Conservation (phyloP, 37 sponge, comb jelly and placozoan genomes). For the Tethya wilhelma region DNA sequence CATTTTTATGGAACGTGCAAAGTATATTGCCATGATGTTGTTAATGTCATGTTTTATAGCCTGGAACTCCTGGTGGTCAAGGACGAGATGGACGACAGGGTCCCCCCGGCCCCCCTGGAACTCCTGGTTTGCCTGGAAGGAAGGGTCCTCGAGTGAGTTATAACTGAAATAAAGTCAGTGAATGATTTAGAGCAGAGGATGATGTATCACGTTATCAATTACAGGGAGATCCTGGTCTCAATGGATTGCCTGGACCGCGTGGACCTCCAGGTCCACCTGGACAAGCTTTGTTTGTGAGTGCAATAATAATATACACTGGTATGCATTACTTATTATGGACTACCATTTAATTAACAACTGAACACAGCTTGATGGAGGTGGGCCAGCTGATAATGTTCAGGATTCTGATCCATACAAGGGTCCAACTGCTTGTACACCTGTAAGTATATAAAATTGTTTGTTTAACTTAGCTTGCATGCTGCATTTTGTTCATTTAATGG, state of each 20-base stretch:
- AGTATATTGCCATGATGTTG: not conserved
- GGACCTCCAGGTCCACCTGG: slow-evolving; percentile 83
- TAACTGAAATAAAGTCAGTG: too few species aligned
- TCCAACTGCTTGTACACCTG: slow-evolving; percentile 39
- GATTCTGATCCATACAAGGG: slow-evolving; percentile 19
- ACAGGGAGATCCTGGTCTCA: slow-evolving; percentile 65
- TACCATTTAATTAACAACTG: too few species aligned
- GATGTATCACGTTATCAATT: not conserved
- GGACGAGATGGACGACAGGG: slow-evolving; percentile 65
- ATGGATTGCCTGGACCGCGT: slow-evolving; percentile 49
- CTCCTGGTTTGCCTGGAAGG: slow-evolving; percentile 57
- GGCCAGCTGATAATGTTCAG: not conserved
- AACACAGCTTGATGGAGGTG: not conserved
- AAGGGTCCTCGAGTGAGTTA: slow-evolving; percentile 58
- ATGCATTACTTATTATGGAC: too few species aligned
- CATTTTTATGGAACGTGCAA: not conserved
- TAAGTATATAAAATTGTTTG: too few species aligned
- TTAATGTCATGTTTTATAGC: slow-evolving; percentile 6
- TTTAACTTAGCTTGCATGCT: not conserved
- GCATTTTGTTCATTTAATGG: not conserved
- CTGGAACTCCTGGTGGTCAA: slow-evolving; percentile 39
- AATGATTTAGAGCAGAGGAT: too few species aligned
- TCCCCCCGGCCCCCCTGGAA: slow-evolving; percentile 53
- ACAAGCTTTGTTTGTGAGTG: slow-evolving; percentile 53
- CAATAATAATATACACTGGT: not conserved